phyloP scores from a whole-genome alignment of 2,888 invertebrate species.

The Pegoplata infirma region DNA sequence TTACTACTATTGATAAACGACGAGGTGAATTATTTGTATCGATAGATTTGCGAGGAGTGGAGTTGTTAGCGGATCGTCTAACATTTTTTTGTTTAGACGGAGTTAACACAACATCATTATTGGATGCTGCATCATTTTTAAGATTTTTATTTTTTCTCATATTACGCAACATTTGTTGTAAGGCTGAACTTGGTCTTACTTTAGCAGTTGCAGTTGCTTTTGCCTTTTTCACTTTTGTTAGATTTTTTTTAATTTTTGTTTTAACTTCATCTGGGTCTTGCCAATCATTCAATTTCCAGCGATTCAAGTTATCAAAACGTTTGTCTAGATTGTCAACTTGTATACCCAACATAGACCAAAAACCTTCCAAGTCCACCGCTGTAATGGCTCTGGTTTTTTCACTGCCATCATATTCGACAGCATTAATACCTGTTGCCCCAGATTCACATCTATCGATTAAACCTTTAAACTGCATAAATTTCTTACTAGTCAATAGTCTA shows the following conservation, averaged over 20 bases:
- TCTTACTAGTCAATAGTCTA: conserved; percentile 84
- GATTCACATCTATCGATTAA: conserved; percentile 78
- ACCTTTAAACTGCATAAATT: conserved; percentile 85
- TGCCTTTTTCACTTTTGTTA: conserved; percentile 61
- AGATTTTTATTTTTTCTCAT: conserved; percentile 68
- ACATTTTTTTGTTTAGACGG: conserved; percentile 52
- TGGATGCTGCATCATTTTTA: conserved; percentile 19
- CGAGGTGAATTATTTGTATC: conserved; percentile 58
- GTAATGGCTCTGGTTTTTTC: conserved; percentile 70
- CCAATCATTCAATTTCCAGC: conserved; percentile 74
- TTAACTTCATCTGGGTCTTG: conserved; percentile 70
- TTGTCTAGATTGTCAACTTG: conserved; percentile 75
- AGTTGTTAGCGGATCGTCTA: conserved; percentile 36
- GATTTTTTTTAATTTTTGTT: conserved; percentile 53
- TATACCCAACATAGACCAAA: conserved; percentile 83
- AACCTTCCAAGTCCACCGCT: conserved; percentile 85
- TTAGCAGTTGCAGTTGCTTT: conserved; percentile 53
- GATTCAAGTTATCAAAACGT: conserved; percentile 71
- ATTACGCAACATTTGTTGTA: conserved; percentile 69
- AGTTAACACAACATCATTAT: conserved; percentile 50
- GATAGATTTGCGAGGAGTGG: background rate
- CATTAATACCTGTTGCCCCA: conserved; percentile 64
- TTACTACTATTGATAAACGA: conserved; percentile 62
- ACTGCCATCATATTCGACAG: conserved; percentile 66
- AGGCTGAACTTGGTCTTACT: conserved; percentile 66